Percentiles rank a stretch among this genome's conserved stretches.
Evolutionary conservation across 2,888 invertebrate genomes (phyloP).

Genomic region (Sesamia inferens): DNA sequence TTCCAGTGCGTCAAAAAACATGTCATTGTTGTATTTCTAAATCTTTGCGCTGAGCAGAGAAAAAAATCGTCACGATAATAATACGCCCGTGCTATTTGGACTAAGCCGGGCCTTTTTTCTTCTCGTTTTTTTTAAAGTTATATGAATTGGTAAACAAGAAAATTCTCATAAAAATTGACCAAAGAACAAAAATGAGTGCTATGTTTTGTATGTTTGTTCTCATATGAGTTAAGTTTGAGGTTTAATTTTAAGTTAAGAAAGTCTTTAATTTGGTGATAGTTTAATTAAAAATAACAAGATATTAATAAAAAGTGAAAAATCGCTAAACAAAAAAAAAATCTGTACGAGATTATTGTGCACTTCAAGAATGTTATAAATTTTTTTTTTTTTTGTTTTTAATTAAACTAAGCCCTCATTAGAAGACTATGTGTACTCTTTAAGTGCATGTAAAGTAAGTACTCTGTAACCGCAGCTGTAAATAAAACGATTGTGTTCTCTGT

Average conservation of each 20-base stretch:
- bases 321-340: not conserved
- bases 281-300: constrained; percentile 42
- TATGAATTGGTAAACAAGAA: constrained; percentile 58
- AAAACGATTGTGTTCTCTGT: constrained; percentile 70
- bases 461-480: constrained; percentile 64
- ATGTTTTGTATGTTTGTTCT: constrained; percentile 66
- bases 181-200: constrained; percentile 79
- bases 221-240: constrained; percentile 62
- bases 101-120: constrained; percentile 28
- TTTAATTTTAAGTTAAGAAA: constrained; percentile 54
- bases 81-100: not conserved
- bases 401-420: constrained; percentile 35
- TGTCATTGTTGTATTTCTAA: too few relatives aligned
- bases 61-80: not conserved
- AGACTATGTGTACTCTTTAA: constrained; percentile 43
- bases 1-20: too few relatives aligned
- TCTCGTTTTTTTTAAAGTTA: constrained; percentile 26
- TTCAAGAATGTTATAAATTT: not conserved
- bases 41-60: not conserved
- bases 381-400: constrained; percentile 27
- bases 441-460: constrained; percentile 49
- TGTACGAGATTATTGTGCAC: not conserved
- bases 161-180: constrained; percentile 73
- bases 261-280: constrained; percentile 33
- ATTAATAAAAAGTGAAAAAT: not conserved